Percentiles rank a stretch among this genome's conserved stretches.
Conservation (phyloP, 2,113 vertebrate genomes). For the Cyprinodon tularosa region DNA sequence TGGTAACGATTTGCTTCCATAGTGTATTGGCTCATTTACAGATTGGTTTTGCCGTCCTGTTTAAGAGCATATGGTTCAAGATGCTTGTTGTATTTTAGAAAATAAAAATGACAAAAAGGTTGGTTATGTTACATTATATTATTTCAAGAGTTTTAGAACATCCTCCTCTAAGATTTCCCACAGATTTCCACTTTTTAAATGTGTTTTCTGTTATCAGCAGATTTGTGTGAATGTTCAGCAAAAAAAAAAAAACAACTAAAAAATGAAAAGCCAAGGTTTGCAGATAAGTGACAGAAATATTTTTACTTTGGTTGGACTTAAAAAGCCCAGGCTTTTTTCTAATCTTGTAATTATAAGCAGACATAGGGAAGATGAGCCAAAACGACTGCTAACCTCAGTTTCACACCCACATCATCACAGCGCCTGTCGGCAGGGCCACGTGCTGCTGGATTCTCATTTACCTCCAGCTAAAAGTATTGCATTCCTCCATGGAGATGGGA, state of each 20-base stretch:
- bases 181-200: background rate
- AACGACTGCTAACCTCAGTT: conserved; percentile 41
- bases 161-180: background rate
- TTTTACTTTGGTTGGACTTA: conserved; percentile 7
- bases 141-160: background rate
- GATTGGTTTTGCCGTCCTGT: background rate
- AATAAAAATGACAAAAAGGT: background rate
- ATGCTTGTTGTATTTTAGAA: background rate
- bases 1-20: too few relatives aligned
- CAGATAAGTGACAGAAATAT: conserved; percentile 24
- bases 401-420: conserved; percentile 53
- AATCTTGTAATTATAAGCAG: conserved; percentile 39
- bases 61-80: background rate
- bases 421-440: conserved; percentile 46
- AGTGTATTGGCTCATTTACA: too few relatives aligned
- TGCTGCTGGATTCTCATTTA: conserved; percentile 48
- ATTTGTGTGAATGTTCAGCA: background rate
- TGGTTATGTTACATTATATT: background rate
- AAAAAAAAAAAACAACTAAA: background rate
- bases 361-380: conserved; percentile 24
- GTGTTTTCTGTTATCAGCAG: background rate
- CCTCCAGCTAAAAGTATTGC: conserved; percentile 6
- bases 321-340: conserved; percentile 3
- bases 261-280: conserved; percentile 1
- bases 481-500: conserved; percentile 34